Conservation (phyloP, 1,140 invertebrate species). For the Diachasmimorpha longicaudata region DNA sequence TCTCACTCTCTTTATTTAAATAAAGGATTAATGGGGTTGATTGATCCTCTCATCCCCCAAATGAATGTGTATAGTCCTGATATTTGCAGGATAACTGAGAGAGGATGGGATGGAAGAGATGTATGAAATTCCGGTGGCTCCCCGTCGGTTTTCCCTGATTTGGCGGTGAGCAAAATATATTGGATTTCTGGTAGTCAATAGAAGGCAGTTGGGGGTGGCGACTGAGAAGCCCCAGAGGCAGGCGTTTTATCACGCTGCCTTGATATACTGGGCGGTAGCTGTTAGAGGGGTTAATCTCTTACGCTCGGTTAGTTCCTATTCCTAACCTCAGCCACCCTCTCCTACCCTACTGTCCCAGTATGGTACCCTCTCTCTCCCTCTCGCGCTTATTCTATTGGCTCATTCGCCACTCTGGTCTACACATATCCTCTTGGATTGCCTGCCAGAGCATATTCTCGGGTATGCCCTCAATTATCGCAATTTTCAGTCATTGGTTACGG, state of each 20-base stretch:
- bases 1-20: no score
- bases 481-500: not conserved
- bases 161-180: constrained; percentile 58
- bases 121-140: constrained; percentile 62
- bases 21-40: no score
- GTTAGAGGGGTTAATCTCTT: constrained; percentile 64
- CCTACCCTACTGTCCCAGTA: constrained; percentile 38
- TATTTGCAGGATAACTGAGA: no score
- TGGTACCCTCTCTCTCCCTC: constrained; percentile 7
- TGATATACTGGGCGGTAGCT: constrained; percentile 62
- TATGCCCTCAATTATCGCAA: constrained; percentile 13
- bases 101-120: constrained; percentile 51
- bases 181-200: constrained; percentile 62
- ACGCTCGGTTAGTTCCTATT: constrained; percentile 63
- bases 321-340: constrained; percentile 50
- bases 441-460: not conserved
- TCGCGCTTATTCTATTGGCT: not conserved
- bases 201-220: constrained; percentile 60
- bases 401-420: constrained; percentile 3
- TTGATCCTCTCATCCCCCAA: no score
- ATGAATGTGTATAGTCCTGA: no score
- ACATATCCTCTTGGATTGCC: constrained; percentile 1
- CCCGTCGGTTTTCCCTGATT: constrained; percentile 57
- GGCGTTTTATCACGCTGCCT: constrained; percentile 60
- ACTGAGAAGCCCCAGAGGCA: constrained; percentile 50